Evolutionary conservation across 2,113 vertebrate species (phyloP).

Genomic region (Heptranchias perlo): DNA sequence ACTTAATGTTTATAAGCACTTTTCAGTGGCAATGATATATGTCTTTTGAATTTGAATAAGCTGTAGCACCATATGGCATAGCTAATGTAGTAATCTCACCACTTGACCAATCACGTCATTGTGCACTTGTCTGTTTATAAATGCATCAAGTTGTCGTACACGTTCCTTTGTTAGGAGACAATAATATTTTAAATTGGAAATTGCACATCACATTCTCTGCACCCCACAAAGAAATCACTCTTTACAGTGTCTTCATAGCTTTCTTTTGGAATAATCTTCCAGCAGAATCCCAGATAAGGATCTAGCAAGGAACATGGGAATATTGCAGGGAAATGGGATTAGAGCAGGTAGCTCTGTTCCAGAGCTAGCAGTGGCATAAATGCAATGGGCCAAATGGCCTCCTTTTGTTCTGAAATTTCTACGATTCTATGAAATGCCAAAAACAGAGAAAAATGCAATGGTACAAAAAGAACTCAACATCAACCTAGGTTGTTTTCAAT

Average conservation of each 20-base stretch:
- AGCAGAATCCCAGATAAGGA: not conserved
- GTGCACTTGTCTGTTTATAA: not conserved
- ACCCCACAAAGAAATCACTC: not conserved
- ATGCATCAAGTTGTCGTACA: not conserved
- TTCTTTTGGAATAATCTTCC: not conserved
- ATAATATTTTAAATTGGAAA: constrained; percentile 8
- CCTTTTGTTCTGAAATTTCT: not conserved
- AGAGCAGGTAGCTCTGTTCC: not conserved
- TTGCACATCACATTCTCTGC: not conserved
- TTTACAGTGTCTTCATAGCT: not conserved
- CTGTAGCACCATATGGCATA: not conserved
- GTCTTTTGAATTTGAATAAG: not conserved
- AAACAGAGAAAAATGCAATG: not conserved
- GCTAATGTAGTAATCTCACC: not conserved
- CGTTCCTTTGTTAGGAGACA: not conserved
- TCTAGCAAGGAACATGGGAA: not conserved
- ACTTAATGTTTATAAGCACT: constrained; percentile 11
- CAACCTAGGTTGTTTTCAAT: not conserved
- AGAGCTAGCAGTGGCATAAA: not conserved
- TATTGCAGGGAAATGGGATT: not conserved
- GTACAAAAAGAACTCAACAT: not conserved
- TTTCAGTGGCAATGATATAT: constrained; percentile 2
- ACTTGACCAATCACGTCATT: not conserved
- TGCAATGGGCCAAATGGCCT: not conserved
- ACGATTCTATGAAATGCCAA: not conserved